Percentiles rank a stretch among this genome's conserved stretches.
Evolutionary conservation across 2,113 vertebrate species (phyloP).

Genomic region (Pelvicachromis taeniatus): DNA sequence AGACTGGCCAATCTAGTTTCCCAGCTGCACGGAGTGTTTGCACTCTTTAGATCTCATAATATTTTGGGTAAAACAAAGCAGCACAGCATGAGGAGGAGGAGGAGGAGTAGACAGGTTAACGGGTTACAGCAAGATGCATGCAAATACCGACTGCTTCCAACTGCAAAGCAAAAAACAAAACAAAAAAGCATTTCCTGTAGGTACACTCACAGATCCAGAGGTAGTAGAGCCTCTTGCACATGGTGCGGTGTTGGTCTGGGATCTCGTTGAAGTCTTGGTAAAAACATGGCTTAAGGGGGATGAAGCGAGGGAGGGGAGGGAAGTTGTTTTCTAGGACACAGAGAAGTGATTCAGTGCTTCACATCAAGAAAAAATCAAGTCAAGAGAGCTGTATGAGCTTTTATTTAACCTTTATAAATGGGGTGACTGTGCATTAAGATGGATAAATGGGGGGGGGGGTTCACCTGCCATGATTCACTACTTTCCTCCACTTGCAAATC

Average conservation of each 20-base stretch:
- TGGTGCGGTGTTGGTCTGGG: slow-evolving; percentile 84
- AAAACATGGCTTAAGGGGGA: slow-evolving; percentile 96
- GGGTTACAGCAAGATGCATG: background rate
- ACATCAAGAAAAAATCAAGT: background rate
- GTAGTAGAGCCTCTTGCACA: slow-evolving; percentile 95
- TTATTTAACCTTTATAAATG: background rate
- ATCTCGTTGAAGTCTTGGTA: slow-evolving; percentile 98
- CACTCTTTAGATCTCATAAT: slow-evolving; percentile 11
- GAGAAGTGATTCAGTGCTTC: background rate
- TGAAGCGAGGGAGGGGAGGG: slow-evolving; percentile 91
- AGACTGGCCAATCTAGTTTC: slow-evolving; percentile 5
- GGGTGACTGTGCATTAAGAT: background rate
- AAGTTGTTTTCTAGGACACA: slow-evolving; percentile 91
- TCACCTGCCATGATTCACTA: slow-evolving; percentile 72
- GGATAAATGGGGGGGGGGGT: background rate
- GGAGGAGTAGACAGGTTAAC: background rate
- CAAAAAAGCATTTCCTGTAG: background rate
- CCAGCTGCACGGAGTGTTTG: background rate
- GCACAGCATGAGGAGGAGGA: background rate
- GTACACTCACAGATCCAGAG: slow-evolving; percentile 93
- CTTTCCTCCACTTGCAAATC: slow-evolving; percentile 19
- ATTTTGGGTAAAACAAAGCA: slow-evolving; percentile 63
- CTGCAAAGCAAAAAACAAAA: background rate
- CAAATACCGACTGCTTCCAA: background rate
- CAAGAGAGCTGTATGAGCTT: background rate